A percentile compares a stretch with the other conserved stretches of the same genome.
Conservation (phyloP, 2,888 invertebrate genomes). For the Nomada ruficornis region DNA sequence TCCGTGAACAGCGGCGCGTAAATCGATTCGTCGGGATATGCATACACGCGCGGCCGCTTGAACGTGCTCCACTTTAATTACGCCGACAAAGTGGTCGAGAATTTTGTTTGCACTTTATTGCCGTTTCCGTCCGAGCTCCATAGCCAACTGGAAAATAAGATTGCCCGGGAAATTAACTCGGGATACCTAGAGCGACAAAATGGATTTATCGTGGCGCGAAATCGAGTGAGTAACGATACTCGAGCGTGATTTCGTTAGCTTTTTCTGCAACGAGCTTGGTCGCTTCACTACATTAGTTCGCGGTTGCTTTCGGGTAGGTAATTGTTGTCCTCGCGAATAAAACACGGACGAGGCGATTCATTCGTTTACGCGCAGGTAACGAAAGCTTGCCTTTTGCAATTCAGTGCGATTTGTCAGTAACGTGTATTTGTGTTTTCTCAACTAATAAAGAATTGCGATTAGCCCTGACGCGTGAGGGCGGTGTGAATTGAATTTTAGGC, state of each 20-base stretch:
- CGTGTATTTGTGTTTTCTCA: not conserved
- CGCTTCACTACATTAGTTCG: too few species aligned
- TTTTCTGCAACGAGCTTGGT: not conserved
- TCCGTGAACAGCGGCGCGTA: not conserved
- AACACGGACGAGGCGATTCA: too few species aligned
- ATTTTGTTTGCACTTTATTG: conserved; percentile 26
- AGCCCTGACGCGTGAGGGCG: not conserved
- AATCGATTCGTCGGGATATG: conserved; percentile 48
- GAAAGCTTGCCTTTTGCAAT: not conserved
- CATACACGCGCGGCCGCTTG: conserved; percentile 1
- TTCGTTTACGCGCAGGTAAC: not conserved
- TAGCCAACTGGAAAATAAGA: conserved; percentile 28
- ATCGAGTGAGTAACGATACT: not conserved
- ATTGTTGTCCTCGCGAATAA: not conserved
- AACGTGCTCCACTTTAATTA: conserved; percentile 38
- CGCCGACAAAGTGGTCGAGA: conserved; percentile 12
- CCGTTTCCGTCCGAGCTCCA: not conserved
- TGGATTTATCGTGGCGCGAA: conserved; percentile 9
- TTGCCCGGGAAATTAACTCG: conserved; percentile 11
- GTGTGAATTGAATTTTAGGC: not conserved
- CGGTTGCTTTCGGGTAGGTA: too few species aligned
- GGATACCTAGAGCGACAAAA: not conserved
- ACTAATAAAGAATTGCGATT: not conserved
- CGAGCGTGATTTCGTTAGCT: not conserved
- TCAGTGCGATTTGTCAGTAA: not conserved